Conservation (phyloP, 2,113 vertebrate genomes). For the Apodemus speciosus region DNA sequence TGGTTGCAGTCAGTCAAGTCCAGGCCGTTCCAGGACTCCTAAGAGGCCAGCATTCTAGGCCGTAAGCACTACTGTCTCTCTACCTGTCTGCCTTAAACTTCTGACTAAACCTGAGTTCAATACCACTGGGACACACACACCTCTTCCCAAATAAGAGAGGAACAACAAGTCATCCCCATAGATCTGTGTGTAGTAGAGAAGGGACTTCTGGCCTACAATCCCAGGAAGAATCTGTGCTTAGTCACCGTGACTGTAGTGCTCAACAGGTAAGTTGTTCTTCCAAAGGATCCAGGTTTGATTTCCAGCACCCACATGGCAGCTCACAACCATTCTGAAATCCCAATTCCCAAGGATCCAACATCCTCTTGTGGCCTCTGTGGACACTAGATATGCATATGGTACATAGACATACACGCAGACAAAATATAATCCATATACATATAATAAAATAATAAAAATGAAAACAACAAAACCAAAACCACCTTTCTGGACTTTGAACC, state of each 20-base stretch:
- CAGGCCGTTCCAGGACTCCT: neutral
- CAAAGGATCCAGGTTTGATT: neutral
- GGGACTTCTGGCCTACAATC: neutral
- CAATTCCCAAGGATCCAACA: neutral
- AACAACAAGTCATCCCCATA: neutral
- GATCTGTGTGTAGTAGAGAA: neutral
- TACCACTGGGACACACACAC: neutral
- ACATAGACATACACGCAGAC: neutral
- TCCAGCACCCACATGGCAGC: neutral
- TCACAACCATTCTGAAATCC: neutral
- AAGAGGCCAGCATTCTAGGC: neutral
- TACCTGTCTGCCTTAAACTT: no score
- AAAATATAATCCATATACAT: neutral
- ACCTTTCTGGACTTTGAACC: neutral
- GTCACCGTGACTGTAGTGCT: neutral
- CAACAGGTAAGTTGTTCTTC: neutral
- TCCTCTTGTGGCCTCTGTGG: neutral
- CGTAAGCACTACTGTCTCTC: neutral
- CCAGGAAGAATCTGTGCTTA: neutral
- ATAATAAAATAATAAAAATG: neutral
- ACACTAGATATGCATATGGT: neutral
- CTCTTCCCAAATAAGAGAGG: neutral
- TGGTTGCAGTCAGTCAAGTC: neutral
- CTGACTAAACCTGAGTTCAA: neutral
- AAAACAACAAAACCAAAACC: neutral